Evolutionary conservation across 2,797 vertebrate species (phyloP).

Genomic region (Leptoclinus maculatus): DNA sequence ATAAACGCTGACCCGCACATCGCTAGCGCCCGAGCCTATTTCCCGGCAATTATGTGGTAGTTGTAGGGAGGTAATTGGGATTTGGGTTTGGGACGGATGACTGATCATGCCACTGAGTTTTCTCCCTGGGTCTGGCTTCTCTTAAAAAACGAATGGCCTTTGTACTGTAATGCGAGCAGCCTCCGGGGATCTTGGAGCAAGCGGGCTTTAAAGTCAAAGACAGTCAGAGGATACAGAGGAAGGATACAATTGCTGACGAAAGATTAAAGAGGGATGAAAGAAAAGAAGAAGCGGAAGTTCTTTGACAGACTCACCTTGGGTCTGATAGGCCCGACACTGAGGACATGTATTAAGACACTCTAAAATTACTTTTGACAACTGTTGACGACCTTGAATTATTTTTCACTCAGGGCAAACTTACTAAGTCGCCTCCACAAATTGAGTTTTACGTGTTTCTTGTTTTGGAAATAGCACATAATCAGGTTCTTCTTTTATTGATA

Average conservation of each 20-base stretch:
- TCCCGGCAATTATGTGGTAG: not conserved
- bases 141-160: constrained; percentile 16
- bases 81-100: not conserved
- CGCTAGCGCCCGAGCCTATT: not conserved
- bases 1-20: not conserved
- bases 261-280: constrained; percentile 41
- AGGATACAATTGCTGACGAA: constrained; percentile 34
- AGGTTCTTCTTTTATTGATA: not conserved
- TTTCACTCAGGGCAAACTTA: constrained; percentile 1
- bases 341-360: constrained; percentile 11
- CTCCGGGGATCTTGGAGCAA: constrained; percentile 23
- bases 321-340: constrained; percentile 28
- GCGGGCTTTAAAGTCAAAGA: constrained; percentile 45
- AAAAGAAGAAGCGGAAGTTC: constrained; percentile 17
- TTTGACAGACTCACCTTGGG: constrained; percentile 39
- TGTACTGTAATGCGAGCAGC: constrained; percentile 18
- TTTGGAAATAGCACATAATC: not conserved
- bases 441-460: not conserved
- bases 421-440: not conserved
- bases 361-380: constrained; percentile 27
- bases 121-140: not conserved
- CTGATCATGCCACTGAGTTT: not conserved
- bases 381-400: constrained; percentile 22
- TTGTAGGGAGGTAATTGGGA: not conserved
- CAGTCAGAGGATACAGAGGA: constrained; percentile 14